Conservation (phyloP, 2,888 invertebrate genomes). For the Pachymerium ferrugineum region DNA sequence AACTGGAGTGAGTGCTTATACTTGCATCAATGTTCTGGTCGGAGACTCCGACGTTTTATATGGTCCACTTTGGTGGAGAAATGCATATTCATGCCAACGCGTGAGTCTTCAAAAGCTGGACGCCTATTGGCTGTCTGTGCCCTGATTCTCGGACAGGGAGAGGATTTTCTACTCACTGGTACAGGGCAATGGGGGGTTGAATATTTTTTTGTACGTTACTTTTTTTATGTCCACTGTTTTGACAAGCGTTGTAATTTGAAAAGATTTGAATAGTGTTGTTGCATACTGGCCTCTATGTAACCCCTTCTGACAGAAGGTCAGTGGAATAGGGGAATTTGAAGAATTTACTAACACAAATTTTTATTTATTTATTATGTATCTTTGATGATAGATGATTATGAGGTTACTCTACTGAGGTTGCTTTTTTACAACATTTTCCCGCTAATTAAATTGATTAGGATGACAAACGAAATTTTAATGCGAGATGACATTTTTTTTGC, state of each 20-base stretch:
- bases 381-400: no score
- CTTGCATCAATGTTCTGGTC: background rate
- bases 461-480: no score
- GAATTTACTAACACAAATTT: background rate
- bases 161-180: constrained; percentile 3
- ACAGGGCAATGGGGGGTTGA: background rate
- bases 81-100: constrained; percentile 13
- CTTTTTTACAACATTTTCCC: no score
- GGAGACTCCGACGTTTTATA: background rate
- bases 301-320: background rate
- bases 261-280: no score
- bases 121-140: constrained; percentile 3
- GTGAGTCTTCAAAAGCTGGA: background rate
- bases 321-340: background rate
- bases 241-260: background rate
- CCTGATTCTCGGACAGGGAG: constrained; percentile 3
- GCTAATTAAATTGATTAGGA: no score
- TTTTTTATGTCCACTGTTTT: background rate
- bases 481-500: background rate
- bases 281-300: no score
- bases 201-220: background rate
- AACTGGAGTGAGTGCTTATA: background rate
- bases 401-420: no score
- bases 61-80: constrained; percentile 13
- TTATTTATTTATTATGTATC: background rate